Conservation (phyloP, 2,797 vertebrate species). For the Florisuga fusca region DNA sequence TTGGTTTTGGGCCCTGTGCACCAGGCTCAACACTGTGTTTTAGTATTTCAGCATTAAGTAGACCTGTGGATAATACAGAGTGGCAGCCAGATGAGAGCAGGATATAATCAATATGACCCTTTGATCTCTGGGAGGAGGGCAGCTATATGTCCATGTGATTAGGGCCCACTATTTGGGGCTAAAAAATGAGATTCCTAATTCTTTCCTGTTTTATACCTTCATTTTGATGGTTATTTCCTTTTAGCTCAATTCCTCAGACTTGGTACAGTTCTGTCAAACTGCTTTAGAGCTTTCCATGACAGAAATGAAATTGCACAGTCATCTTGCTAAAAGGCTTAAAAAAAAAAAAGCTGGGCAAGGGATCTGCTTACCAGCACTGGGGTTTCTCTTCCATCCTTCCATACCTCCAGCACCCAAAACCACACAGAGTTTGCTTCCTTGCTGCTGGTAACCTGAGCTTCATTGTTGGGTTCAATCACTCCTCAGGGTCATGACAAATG, state of each 20-base stretch:
- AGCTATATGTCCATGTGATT: neutral
- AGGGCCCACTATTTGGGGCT: neutral
- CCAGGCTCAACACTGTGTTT: neutral
- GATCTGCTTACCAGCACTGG: constrained; percentile 17
- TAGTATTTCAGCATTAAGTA: neutral
- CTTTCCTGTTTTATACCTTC: neutral
- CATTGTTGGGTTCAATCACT: accelerated
- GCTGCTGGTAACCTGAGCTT: constrained; percentile 12
- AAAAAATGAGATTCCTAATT: neutral
- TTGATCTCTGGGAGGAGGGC: neutral
- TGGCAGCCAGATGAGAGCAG: neutral
- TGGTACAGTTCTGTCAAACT: neutral
- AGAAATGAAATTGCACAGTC: constrained; percentile 39
- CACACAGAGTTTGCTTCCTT: neutral
- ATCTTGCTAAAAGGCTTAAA: constrained; percentile 19
- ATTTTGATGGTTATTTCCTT: neutral
- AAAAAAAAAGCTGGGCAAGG: neutral
- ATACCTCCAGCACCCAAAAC: neutral
- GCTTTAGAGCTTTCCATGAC: neutral
- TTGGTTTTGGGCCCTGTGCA: neutral
- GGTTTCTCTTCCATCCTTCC: neutral
- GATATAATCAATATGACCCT: neutral
- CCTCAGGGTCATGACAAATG: neutral
- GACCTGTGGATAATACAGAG: neutral
- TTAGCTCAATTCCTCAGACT: neutral